Percentiles rank a stretch among this genome's conserved stretches.
Evolutionary conservation across 2,797 vertebrate genomes (phyloP).

Genomic region (Urosaurus nigricauda): DNA sequence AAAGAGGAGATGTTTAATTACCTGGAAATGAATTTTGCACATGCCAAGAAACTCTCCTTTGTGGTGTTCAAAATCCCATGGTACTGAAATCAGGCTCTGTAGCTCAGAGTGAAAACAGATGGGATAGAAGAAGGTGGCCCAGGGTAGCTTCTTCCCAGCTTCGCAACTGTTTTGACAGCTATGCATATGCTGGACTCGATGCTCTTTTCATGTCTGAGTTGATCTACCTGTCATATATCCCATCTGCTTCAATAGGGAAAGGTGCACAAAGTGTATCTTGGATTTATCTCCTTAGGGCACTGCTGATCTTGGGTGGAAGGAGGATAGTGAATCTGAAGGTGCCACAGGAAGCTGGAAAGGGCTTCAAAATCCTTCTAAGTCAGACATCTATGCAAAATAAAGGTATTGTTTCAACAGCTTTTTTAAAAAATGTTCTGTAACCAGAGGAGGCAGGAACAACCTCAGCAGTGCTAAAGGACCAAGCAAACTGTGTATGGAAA

Average conservation of each 20-base stretch:
- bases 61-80: background rate
- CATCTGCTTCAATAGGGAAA: too few relatives aligned
- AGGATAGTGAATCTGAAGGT: background rate
- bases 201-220: background rate
- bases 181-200: background rate
- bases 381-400: background rate
- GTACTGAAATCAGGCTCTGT: background rate
- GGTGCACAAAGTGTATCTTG: background rate
- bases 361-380: background rate
- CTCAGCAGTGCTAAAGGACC: background rate
- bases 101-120: background rate
- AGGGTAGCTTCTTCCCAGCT: background rate
- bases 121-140: background rate
- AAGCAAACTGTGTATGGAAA: background rate
- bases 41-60: background rate
- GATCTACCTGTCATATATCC: background rate
- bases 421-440: background rate
- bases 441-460: background rate
- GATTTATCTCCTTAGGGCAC: background rate
- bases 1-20: background rate
- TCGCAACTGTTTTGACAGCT: background rate
- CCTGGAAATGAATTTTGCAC: background rate
- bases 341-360: background rate
- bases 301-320: background rate
- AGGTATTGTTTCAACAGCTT: background rate